A percentile compares a stretch with the other conserved stretches of the same genome.
Conservation (phyloP, 1,140 invertebrate species). For the Atta cephalotes region DNA sequence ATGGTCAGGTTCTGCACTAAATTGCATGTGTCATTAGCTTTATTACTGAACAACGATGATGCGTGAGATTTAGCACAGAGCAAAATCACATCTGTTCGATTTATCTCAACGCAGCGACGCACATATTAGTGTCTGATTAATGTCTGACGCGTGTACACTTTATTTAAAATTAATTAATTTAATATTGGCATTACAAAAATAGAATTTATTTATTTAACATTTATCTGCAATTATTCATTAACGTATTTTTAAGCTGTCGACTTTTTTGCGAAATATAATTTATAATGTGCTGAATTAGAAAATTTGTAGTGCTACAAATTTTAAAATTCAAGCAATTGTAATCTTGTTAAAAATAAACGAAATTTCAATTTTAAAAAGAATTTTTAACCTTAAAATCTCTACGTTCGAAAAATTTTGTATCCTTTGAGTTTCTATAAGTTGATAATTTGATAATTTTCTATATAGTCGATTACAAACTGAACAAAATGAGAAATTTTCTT, state of each 20-base stretch:
- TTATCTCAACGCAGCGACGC: neutral
- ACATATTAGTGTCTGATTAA: neutral
- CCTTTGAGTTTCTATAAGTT: no score
- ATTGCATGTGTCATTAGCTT: constrained; percentile 6
- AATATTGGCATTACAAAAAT: neutral
- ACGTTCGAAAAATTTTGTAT: no score
- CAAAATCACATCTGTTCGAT: constrained; percentile 14
- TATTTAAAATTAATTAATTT: neutral
- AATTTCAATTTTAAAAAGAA: no score
- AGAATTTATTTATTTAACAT: neutral
- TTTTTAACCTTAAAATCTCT: no score
- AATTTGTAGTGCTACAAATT: no score
- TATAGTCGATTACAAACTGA: no score
- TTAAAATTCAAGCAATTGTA: no score
- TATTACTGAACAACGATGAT: neutral
- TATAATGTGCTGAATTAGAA: no score
- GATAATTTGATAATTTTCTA: no score
- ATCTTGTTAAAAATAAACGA: no score
- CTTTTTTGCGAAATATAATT: neutral
- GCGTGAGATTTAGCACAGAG: constrained; percentile 1
- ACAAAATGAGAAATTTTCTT: no score
- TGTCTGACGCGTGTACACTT: neutral
- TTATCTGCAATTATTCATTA: neutral
- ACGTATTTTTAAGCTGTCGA: neutral
- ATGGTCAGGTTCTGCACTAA: constrained; percentile 18